Base-by-base conservation (phyloP, 2,113 vertebrate species). In the Rhagologus leucostigma region DNA sequence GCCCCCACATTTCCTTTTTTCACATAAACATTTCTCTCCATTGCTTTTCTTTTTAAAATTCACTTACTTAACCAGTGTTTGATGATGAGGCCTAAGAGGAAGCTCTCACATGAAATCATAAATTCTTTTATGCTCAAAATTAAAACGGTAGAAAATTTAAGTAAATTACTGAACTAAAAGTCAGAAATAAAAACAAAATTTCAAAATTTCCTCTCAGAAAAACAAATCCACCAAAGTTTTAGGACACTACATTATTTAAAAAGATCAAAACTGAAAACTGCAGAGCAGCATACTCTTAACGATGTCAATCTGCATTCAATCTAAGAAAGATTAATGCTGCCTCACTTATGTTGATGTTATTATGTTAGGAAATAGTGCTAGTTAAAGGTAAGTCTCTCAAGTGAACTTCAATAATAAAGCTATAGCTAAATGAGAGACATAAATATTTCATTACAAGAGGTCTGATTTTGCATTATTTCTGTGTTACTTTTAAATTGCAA, bases 391-490 rank as follows among this genome's bases (percentile, higher is more conserved):
- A 90, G 49, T 81, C 32, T 93, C 76, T 95, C 79, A 76, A 55
- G 32, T 79, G 44, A 81, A 85, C n/a, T 70, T 35, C 2, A 68
- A 16, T 55, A 90, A 73, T 87, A 94, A 94, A 97, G 53, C 85
- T 60, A 86, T 1, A 83, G 29, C 26, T 88, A 96, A 96, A 89
- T 96, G 75, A 96, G 56, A 77, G 11, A 50, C 46, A 87, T 77
- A 39, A 96, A 89, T 90, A 96, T 79, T 90, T 95, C 27, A 96
- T 86, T 83, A 42, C 33, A 90, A 78, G 8, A 87, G 42, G 29
- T 30, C 81, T 20, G 3, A 89, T 88, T 93, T 74, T 70, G 80
- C 19, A 64, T 69, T 93, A 73, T 82, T 97, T 90, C 47, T 67
- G 49, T 59, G 52, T 80, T 71, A 71, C 27, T 84, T 95, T 95